Conservation (phyloP, 2,888 invertebrate species). For the Girardia tigrina region DNA sequence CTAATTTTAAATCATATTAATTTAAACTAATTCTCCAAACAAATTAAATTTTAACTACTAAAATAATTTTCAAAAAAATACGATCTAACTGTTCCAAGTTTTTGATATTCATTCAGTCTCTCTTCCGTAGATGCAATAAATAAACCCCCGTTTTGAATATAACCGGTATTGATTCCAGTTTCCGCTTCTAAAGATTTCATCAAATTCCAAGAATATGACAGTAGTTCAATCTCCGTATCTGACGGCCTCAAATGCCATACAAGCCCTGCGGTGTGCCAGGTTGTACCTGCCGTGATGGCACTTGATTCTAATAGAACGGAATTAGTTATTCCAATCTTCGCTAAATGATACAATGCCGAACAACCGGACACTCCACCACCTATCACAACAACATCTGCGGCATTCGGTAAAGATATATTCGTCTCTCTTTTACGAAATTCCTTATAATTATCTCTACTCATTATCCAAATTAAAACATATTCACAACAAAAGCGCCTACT, state of each 20-base stretch:
- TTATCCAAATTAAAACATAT: background rate
- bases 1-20: too few relatives aligned
- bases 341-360: conserved; percentile 27
- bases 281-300: conserved; percentile 31
- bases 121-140: conserved; percentile 67
- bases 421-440: background rate
- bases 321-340: conserved; percentile 24
- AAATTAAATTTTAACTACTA: too few relatives aligned
- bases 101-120: conserved; percentile 68
- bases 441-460: background rate
- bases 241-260: conserved; percentile 71
- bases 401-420: background rate
- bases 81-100: conserved; percentile 58
- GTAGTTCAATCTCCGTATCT: conserved; percentile 68
- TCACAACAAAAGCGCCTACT: background rate
- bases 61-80: too few relatives aligned
- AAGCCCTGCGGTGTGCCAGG: conserved; percentile 32
- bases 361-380: conserved; percentile 30
- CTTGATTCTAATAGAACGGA: conserved; percentile 14
- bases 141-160: conserved; percentile 75
- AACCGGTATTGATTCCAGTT: conserved; percentile 68
- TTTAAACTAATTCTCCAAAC: too few relatives aligned
- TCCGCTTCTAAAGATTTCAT: conserved; percentile 60
- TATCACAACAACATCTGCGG: conserved; percentile 30
- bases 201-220: conserved; percentile 61